These are phyloP conservation scores for Parnassius apollo DNA, from an alignment of 2,888 invertebrate genomes.

Conservation along the genomic window DNA sequence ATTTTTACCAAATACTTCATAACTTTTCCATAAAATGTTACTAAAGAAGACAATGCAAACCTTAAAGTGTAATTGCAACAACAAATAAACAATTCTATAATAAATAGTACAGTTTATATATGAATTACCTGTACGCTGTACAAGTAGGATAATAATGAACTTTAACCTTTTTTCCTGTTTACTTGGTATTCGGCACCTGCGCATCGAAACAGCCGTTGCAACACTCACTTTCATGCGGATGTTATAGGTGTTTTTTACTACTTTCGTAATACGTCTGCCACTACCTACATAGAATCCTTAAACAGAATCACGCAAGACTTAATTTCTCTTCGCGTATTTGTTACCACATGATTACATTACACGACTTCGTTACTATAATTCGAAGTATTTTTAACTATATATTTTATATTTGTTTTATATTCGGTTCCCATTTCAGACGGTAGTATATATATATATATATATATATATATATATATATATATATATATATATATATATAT, in stretches of 20 bases:
- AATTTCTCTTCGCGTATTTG: too few relatives aligned
- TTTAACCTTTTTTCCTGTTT: conserved; percentile 26
- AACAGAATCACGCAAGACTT: conserved; percentile 6
- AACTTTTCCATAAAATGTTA: too few relatives aligned
- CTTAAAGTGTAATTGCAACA: neutral
- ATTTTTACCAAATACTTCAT: too few relatives aligned
- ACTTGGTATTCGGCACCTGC: conserved; percentile 26
- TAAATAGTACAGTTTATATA: neutral
- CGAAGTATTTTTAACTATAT: too few relatives aligned
- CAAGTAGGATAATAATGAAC: conserved; percentile 16
- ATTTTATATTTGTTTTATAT: too few relatives aligned
- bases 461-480: too few relatives aligned
- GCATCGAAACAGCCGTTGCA: conserved; percentile 9
- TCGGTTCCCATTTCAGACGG: too few relatives aligned
- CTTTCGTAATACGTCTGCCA: conserved; percentile 13
- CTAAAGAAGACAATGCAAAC: neutral
- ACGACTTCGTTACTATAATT: too few relatives aligned
- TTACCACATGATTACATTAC: too few relatives aligned
- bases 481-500: too few relatives aligned
- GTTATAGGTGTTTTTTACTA: conserved; percentile 17
- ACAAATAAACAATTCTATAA: neutral
- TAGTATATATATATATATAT: too few relatives aligned
- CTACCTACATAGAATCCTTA: conserved; percentile 28
- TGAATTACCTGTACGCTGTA: conserved; percentile 3
- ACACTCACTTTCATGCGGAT: conserved; percentile 26